These are phyloP conservation scores for Lithobates pipiens DNA, from an alignment of 2,797 vertebrate species.

Conservation along the genomic window DNA sequence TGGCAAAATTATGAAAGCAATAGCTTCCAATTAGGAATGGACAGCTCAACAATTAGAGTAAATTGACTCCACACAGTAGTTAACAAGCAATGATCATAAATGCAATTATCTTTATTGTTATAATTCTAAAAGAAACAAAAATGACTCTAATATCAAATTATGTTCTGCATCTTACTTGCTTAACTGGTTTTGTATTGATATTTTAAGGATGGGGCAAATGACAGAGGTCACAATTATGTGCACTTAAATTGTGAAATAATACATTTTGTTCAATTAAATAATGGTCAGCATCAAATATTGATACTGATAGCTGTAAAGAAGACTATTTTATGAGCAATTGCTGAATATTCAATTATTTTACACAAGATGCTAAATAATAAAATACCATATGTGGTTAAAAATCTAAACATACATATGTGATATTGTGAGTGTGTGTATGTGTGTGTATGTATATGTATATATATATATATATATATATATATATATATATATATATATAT, in stretches of 20 bases:
- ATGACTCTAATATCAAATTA: conserved; percentile 29
- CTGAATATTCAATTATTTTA: no score
- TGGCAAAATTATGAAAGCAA: conserved; percentile 30
- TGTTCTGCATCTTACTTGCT: background rate
- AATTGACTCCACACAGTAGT: conserved; percentile 27
- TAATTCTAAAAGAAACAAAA: conserved; percentile 17
- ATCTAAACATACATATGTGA: no score
- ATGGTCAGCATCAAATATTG: conserved; percentile 8
- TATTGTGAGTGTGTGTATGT: no score
- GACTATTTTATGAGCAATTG: no score
- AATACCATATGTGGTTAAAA: no score
- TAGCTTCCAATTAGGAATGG: background rate
- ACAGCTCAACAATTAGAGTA: conserved; percentile 11
- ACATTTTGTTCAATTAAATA: background rate
- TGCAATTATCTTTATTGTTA: conserved; percentile 36
- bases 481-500: no score
- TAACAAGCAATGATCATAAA: conserved; percentile 34
- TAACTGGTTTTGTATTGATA: conserved; percentile 29
- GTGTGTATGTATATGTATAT: no score
- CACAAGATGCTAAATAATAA: no score
- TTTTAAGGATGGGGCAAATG: conserved; percentile 26
- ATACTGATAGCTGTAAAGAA: background rate
- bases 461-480: no score
- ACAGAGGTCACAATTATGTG: conserved; percentile 20
- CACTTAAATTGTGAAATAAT: background rate